Percentiles rank a stretch among this genome's conserved stretches.
Evolutionary conservation across 2,888 invertebrate genomes (phyloP).

Genomic region (Pollenia labialis): DNA sequence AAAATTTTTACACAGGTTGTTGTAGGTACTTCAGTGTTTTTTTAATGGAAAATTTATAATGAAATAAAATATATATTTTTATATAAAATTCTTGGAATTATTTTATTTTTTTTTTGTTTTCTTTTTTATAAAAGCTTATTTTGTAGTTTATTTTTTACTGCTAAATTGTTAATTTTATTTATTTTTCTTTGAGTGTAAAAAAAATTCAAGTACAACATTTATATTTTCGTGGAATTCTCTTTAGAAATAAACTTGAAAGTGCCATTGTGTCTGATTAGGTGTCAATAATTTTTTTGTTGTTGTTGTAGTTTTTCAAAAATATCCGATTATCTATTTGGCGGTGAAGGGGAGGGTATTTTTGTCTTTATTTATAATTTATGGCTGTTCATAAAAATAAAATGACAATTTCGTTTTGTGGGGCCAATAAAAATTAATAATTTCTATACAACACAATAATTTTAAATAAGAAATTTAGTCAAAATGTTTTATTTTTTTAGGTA

Average conservation of each 20-base stretch:
- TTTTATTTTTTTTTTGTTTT: background rate
- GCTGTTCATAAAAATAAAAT: too few species aligned
- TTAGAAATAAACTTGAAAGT: conserved; percentile 43
- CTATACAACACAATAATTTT: too few species aligned
- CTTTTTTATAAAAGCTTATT: conserved; percentile 49
- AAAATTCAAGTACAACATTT: conserved; percentile 37
- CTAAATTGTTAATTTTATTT: conserved; percentile 50
- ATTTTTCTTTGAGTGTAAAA: conserved; percentile 39
- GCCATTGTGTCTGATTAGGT: conserved; percentile 34
- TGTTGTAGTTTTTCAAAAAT: background rate
- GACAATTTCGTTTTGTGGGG: too few species aligned
- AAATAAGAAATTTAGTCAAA: too few species aligned
- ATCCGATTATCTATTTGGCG: background rate
- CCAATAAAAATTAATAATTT: too few species aligned
- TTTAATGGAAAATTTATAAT: conserved; percentile 44
- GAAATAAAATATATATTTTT: conserved; percentile 31
- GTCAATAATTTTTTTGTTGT: conserved; percentile 35
- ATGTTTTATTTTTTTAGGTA: too few species aligned
- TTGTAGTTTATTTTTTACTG: conserved; percentile 47
- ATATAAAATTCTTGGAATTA: conserved; percentile 66
- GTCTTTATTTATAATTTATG: too few species aligned
- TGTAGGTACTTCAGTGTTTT: conserved; percentile 42
- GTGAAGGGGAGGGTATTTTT: too few species aligned
- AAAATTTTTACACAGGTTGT: conserved; percentile 22
- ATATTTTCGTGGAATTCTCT: conserved; percentile 40